Evolutionary conservation across 2,113 vertebrate genomes (phyloP), one percentile per base, ranked within the genome.

Genomic region (Leucosticte australis): DNA sequence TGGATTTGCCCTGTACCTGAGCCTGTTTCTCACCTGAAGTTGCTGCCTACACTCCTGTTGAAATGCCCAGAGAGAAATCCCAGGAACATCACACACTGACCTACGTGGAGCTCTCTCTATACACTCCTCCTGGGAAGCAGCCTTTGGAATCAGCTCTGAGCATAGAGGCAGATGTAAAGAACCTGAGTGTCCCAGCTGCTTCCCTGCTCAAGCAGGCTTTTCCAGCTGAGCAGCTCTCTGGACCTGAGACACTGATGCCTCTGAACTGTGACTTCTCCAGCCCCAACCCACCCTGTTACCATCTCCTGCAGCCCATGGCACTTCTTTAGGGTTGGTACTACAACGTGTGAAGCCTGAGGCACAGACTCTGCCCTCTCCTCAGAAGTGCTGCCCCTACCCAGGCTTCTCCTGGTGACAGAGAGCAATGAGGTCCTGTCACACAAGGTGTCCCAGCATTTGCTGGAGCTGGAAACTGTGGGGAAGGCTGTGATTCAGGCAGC

Each of bases 371-470:
- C 33, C 47, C 33, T 22, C 63, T n/a, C 44, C 44, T 35, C 30
- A 21, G 50, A 55, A n/a, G 19, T 37, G 49, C 65, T 74, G 37
- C 22, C 39, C 39, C 47, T 59, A 35, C 30, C 52, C 1, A 6
- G 22, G 63, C 67, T 80, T 53, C 63, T 82, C 27, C 47, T 52
- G 35, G 28, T 35, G 57, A 53, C 0, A 5, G 23, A 30, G 10
- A 57, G n/a, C 0, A 5, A 3, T 2, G 30, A 62, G n/a, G 23
- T 49, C 37, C 74, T 1, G 0, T 22, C 65, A 41, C 1, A 2
- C 2, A 13, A 46, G 37, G 35, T 7, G 14, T 49, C 31, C 63
- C 47, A 28, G 37, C 30, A 56, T 59, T 78, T 0, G 1, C 41
- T 3, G 2, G 62, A 52, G 39, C 15, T 60, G 21, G 27, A 55